Evolutionary conservation across 2,797 vertebrate species (phyloP), one percentile per base, ranked within the genome.

Genomic region (Gorsachius magnificus): DNA sequence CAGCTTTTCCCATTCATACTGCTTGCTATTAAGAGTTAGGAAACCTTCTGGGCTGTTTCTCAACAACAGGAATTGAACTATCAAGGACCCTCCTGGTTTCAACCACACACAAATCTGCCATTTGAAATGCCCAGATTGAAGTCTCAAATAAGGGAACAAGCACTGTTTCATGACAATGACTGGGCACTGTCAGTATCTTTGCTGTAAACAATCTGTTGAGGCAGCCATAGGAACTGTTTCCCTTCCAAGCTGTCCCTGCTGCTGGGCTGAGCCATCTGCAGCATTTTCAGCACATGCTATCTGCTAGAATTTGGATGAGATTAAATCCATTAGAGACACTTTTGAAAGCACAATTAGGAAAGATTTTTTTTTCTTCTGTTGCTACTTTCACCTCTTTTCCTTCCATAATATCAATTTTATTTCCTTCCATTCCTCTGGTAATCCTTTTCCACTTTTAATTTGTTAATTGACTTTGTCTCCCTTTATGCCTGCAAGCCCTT

Each of bases 151-250:
- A 77, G 54, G 93, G 33, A 95, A 92, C 50, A 83, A 88, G 16
- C 41, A 53, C 43, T 85, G 89, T 91, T 97, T 96, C 79, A 72
- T 88, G 87, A 95, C 87, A 91, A 83, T 96, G 79, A 38, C 85
- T 90, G 87, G 95, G 53, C 78, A 80, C 78, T 71, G 89, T 48
- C 2, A 0, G 16, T 85, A n/a, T 80, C 85, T 96, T 94, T 78
- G 69, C 69, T 83, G 65, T 87, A 94, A 96, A 95, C 91, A 96
- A 83, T 95, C 96, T 97, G 96, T 85, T 92, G 92, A 96, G 65
- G 58, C 84, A 95, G 41, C 87, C 87, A 89, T 68, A 85, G 75
- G 82, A 95, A 56, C 57, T 5, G 5, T 41, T 92, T 94, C 45
- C n/a, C 25, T 93, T 95, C 94, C 95, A 95, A 94, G n/a, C 48